Base-by-base conservation (phyloP, 2,888 invertebrate genomes). In the Drosophila incognita region DNA sequence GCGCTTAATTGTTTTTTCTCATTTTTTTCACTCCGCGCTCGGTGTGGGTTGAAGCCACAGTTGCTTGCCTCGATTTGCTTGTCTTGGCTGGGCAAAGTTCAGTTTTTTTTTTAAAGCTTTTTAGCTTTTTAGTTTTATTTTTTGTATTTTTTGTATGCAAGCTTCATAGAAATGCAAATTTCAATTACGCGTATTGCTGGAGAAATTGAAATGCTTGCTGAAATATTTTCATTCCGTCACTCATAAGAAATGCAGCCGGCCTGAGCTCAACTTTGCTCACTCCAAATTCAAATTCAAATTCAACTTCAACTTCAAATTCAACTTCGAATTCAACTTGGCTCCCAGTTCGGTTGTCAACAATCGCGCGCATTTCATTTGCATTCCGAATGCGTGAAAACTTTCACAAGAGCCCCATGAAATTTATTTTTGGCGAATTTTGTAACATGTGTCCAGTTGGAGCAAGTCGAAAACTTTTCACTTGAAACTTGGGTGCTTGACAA, bases 351-450 rank as follows among this genome's bases (percentile, higher is more conserved):
- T 69, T 76, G 89, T 87, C 87, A 89, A 82, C 89, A 85, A 83
- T 80, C 68, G 80, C 85, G 82, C 81, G 87, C 89, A 80, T 84
- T 89, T 85, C 87, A 85, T 89, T 85, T 85, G 89, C 85, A 85
- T 85, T 87, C 73, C 69, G 74, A 85, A 87, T 84, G 87, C 81
- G 85, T 76, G 69, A 65, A 80, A 80, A 85, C 61, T 85, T 85
- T 67, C 66, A 64, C 62, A 69, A 67, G 69, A 68, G 29, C 8
- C 1, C 5, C 70, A 74, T 69, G 74, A 89, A 85, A 85, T 87
- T 82, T 89, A 89, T 85, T 89, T 85, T 85, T 85, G 54, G 87
- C 89, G 82, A 85, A 85, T 89, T 84, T 84, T 74, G 89, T 84
- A 87, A 89, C 85, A 85, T 85, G 85, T 85, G 85, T 85, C 85